Conservation (phyloP, 2,888 invertebrate species). For the Polydrusus cervinus region DNA sequence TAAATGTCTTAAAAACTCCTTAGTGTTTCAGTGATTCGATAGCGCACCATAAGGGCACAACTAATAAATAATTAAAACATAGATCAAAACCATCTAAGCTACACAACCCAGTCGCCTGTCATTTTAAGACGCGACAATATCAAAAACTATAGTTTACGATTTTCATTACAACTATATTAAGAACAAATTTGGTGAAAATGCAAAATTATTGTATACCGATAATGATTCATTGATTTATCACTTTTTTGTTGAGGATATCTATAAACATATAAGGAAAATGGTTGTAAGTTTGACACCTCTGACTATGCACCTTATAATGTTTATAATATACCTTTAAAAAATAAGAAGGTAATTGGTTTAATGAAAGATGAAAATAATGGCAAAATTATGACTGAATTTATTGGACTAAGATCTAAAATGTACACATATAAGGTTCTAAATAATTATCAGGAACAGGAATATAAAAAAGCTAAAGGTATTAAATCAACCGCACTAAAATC, state of each 20-base stretch:
- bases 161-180: constrained; percentile 35
- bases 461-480: neutral
- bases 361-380: constrained; percentile 34
- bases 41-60: too few species aligned
- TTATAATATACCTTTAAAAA: constrained; percentile 25
- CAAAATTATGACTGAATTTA: constrained; percentile 30
- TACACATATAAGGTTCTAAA: constrained; percentile 14
- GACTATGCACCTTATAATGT: constrained; percentile 47
- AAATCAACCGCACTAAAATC: neutral
- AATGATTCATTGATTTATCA: constrained; percentile 29
- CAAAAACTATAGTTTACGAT: constrained; percentile 38
- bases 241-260: constrained; percentile 44
- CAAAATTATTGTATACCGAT: constrained; percentile 34
- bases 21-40: too few species aligned
- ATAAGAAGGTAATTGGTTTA: constrained; percentile 34
- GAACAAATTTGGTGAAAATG: constrained; percentile 10
- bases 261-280: constrained; percentile 46
- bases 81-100: too few species aligned
- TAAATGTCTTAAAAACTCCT: too few species aligned
- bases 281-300: constrained; percentile 51
- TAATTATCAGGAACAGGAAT: neutral
- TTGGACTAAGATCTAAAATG: constrained; percentile 34
- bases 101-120: too few species aligned
- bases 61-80: too few species aligned
- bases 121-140: too few species aligned